Percentiles rank a stretch among this genome's conserved stretches.
phyloP scores from a whole-genome alignment of 2,113 vertebrate genomes.

The Plestiodon gilberti region DNA sequence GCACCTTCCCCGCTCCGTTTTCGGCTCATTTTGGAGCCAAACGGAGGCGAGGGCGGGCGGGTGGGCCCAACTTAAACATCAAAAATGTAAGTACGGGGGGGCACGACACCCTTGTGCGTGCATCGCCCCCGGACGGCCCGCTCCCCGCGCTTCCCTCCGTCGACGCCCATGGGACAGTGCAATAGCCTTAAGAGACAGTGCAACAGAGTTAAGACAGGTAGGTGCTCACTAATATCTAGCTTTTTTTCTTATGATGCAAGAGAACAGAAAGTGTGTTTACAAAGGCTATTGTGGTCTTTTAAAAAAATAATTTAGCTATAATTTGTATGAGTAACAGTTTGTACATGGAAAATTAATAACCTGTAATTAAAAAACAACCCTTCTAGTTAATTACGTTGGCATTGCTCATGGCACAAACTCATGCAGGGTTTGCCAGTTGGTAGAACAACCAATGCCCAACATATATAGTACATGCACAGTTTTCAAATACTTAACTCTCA shows the following conservation, averaged over 20 bases:
- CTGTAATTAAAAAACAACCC: not conserved
- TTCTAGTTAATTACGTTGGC: not conserved
- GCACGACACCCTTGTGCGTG: too few species aligned
- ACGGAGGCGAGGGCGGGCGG: too few species aligned
- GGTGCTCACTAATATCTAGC: not conserved
- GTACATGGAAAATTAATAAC: not conserved
- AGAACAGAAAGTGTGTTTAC: not conserved
- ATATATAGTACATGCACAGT: not conserved
- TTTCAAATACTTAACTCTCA: not conserved
- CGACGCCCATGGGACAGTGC: too few species aligned
- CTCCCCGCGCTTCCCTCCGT: too few species aligned
- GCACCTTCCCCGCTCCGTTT: too few species aligned
- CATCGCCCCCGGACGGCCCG: too few species aligned
- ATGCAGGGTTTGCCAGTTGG: not conserved
- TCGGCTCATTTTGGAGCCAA: too few species aligned
- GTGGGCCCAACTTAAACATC: too few species aligned
- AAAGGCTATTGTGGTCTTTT: too few species aligned
- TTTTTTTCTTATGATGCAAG: not conserved
- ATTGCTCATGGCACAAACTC: not conserved
- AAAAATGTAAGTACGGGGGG: too few species aligned
- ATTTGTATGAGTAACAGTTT: not conserved
- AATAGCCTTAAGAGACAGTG: too few species aligned
- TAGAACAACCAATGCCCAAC: not conserved
- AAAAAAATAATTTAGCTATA: not conserved
- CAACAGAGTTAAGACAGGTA: too few species aligned